phyloP scores from a whole-genome alignment of 2,113 vertebrate species.

The Hippocampus mohnikei region DNA sequence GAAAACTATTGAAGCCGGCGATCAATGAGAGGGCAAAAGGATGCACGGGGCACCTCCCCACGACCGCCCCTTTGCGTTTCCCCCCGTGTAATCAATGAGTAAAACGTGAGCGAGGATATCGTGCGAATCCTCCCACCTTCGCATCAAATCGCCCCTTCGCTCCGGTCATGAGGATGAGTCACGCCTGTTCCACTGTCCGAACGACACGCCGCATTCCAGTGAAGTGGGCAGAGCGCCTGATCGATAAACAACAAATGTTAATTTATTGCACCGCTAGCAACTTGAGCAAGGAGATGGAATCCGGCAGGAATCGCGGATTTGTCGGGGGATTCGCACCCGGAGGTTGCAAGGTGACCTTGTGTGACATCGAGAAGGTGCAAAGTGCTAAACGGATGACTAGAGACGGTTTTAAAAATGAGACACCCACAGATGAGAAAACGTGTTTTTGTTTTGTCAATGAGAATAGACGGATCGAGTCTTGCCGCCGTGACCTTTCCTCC shows the following conservation, averaged over 20 bases:
- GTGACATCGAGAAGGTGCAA: neutral
- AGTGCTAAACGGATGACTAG: neutral
- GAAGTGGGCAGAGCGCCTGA: slow-evolving; percentile 23
- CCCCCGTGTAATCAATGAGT: slow-evolving; percentile 23
- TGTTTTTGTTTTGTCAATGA: neutral
- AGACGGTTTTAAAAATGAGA: too few species aligned
- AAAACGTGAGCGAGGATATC: slow-evolving; percentile 12
- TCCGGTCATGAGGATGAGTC: neutral
- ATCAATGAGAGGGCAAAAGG: slow-evolving; percentile 51
- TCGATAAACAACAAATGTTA: slow-evolving; percentile 40
- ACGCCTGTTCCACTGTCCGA: slow-evolving; percentile 13
- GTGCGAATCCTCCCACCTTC: slow-evolving; percentile 1
- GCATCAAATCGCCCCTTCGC: slow-evolving; percentile 3
- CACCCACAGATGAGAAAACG: neutral
- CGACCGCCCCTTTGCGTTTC: slow-evolving; percentile 4
- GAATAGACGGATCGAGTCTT: too few species aligned
- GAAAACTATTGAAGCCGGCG: slow-evolving; percentile 38
- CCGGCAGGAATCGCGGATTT: slow-evolving; percentile 28
- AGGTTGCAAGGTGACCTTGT: slow-evolving; percentile 27
- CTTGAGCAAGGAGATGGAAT: neutral
- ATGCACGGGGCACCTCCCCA: slow-evolving; percentile 36
- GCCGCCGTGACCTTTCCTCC: too few species aligned
- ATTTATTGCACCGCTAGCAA: slow-evolving; percentile 41
- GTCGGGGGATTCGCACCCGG: slow-evolving; percentile 23
- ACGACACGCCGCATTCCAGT: slow-evolving; percentile 21